phyloP scores from a whole-genome alignment of 2,888 invertebrate genomes.

The Sphaerophoria rueppellii region DNA sequence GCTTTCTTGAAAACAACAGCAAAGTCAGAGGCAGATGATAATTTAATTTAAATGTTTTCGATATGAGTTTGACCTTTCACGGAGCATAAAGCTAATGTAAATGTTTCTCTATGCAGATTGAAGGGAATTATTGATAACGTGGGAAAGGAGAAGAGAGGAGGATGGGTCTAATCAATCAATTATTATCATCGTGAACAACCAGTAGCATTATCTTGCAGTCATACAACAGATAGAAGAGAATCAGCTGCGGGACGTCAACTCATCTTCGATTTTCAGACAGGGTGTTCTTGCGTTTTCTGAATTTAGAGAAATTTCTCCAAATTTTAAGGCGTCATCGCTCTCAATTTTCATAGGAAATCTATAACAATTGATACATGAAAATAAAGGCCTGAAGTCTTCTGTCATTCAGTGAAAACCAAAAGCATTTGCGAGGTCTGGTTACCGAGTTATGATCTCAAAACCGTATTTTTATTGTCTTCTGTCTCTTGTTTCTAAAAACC shows the following conservation, averaged over 20 bases:
- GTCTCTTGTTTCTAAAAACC: no score
- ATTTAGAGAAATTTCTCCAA: no score
- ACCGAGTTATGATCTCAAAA: no score
- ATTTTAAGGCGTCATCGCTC: no score
- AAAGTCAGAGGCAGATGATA: no score
- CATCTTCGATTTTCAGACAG: not conserved
- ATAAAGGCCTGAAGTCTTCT: no score
- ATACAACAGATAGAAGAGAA: slow-evolving; percentile 7
- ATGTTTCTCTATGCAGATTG: slow-evolving; percentile 9
- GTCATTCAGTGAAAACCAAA: no score
- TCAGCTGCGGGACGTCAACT: not conserved
- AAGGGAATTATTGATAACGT: not conserved
- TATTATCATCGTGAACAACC: slow-evolving; percentile 38
- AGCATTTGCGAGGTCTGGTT: no score
- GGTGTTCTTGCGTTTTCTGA: not conserved
- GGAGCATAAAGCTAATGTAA: not conserved
- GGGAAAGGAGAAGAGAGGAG: not conserved
- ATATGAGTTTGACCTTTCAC: slow-evolving; percentile 38
- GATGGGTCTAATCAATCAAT: slow-evolving; percentile 59
- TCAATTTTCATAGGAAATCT: no score
- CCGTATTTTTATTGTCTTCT: no score
- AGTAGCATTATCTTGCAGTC: slow-evolving; percentile 28
- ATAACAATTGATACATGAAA: no score
- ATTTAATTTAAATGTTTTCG: slow-evolving; percentile 53
- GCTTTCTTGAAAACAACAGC: no score